phyloP scores from a whole-genome alignment of 2,888 invertebrate genomes.

The Tortricodes alternella region DNA sequence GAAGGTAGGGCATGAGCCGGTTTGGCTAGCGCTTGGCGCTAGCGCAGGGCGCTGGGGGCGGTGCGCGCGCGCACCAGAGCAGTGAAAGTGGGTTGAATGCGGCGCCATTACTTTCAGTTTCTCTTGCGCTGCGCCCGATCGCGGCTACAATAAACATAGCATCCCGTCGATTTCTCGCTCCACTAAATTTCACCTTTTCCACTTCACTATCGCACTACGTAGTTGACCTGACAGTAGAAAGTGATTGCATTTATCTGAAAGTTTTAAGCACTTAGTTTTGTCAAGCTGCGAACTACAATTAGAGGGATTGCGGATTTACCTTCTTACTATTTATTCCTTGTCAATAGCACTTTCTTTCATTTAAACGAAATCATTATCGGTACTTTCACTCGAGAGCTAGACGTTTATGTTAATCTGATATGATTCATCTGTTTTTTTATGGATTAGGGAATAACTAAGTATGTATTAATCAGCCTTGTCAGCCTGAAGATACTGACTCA shows the following conservation, averaged over 20 bases:
- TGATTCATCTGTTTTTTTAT: background rate
- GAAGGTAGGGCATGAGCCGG: too few relatives aligned
- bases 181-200: conserved; percentile 81
- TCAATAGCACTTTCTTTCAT: background rate
- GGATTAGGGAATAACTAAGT: background rate
- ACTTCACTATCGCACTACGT: conserved; percentile 64
- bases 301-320: conserved; percentile 7
- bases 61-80: conserved; percentile 55
- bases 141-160: conserved; percentile 80
- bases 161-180: conserved; percentile 82
- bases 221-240: conserved; percentile 71
- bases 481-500: conserved; percentile 16
- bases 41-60: conserved; percentile 33
- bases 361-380: background rate
- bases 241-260: conserved; percentile 40
- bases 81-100: conserved; percentile 82
- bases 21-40: conserved; percentile 25
- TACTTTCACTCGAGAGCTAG: background rate
- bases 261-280: conserved; percentile 9
- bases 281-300: conserved; percentile 8
- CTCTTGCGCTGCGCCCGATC: conserved; percentile 74
- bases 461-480: background rate
- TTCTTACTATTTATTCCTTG: conserved; percentile 7
- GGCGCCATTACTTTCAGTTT: conserved; percentile 81
- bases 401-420: background rate